Evolutionary conservation across 2,797 vertebrate species (phyloP), one percentile per base, ranked within the genome.

Genomic region (Hozukius guyotensis): DNA sequence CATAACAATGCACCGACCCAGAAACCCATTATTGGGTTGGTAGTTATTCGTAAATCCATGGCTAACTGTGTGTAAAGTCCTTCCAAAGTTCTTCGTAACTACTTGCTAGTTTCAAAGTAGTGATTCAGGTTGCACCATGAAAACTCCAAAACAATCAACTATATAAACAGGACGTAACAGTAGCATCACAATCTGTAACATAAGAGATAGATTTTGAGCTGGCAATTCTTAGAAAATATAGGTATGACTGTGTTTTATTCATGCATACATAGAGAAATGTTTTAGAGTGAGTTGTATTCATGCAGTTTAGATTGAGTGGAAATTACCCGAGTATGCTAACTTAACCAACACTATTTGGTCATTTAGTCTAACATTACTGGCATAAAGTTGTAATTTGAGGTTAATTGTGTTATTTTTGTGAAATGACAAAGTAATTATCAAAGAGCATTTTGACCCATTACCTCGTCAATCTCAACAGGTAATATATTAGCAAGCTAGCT

Each of bases 1-100:
- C 18, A 29, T 31, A 72, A 3, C 20, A 61, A 49, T 12, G 14
- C 3, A 2, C 8, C 1, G 1, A 2, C 0, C 1, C 53, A 9
- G 14, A 56, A 69, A 14, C 16, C 8, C 34, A 27, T 20, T 24
- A 27, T 70, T 34, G 32, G 22, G 32, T 29, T 42, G 10, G 24
- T 13, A n/a, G 24, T 13, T 59, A 29, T 46, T 42, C 0, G 0
- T 59, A n/a, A 71, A 59, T 42, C 31, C 31, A 22, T 22, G 22
- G 1, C 16, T 25, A 42, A 42, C 24, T 31, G 24, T 60, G 25
- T 29, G 20, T 9, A 0, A 59, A n/a, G 42, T 49, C 38, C 27
- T 20, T 49, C 10, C 9, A 49, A 29, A 66, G 27, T 7, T 20
- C 36, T 63, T 38, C 4, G 5, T n/a, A 25, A 27, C 4, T 42